Evolutionary conservation across 2,797 vertebrate species (phyloP).

Genomic region (Urosaurus nigricauda): DNA sequence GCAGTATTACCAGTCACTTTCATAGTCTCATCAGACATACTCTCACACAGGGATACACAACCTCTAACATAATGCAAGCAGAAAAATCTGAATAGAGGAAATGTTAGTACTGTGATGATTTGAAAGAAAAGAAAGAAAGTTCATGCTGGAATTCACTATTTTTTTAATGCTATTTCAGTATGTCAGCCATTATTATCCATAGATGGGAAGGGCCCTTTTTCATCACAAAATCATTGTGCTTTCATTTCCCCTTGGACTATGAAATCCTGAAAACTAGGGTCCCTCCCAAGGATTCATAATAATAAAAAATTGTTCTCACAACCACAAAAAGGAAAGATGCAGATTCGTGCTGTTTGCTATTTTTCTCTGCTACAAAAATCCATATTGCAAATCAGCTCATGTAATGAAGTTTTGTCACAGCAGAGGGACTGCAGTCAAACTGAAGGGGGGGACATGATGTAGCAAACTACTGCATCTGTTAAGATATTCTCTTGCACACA

Average conservation of each 20-base stretch:
- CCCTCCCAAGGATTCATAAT: accelerated
- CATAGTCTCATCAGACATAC: conserved; percentile 44
- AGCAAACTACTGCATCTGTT: conserved; percentile 50
- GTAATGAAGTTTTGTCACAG: conserved; percentile 71
- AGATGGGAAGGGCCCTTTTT: not conserved
- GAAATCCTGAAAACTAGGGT: conserved; percentile 55
- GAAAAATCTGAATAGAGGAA: conserved; percentile 2
- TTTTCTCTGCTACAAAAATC: conserved; percentile 67
- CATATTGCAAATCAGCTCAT: conserved; percentile 60
- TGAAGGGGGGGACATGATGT: conserved; percentile 55
- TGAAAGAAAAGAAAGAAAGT: conserved; percentile 21
- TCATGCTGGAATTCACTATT: conserved; percentile 40
- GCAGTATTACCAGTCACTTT: conserved; percentile 47
- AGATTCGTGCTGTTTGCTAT: conserved; percentile 55
- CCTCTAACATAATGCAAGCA: conserved; percentile 59
- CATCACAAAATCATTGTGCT: conserved; percentile 53
- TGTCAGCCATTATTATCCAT: conserved; percentile 43
- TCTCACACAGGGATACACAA: not conserved
- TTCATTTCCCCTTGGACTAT: conserved; percentile 40
- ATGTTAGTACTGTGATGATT: conserved; percentile 47
- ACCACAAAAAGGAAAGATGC: conserved; percentile 51
- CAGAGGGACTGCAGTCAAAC: conserved; percentile 63
- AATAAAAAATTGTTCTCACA: conserved; percentile 49
- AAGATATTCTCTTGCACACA: conserved; percentile 6
- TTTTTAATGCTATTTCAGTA: not conserved